These are phyloP conservation scores for Heliconius eleuchia DNA, from an alignment of 1,140 invertebrate genomes.

Conservation along the genomic window DNA sequence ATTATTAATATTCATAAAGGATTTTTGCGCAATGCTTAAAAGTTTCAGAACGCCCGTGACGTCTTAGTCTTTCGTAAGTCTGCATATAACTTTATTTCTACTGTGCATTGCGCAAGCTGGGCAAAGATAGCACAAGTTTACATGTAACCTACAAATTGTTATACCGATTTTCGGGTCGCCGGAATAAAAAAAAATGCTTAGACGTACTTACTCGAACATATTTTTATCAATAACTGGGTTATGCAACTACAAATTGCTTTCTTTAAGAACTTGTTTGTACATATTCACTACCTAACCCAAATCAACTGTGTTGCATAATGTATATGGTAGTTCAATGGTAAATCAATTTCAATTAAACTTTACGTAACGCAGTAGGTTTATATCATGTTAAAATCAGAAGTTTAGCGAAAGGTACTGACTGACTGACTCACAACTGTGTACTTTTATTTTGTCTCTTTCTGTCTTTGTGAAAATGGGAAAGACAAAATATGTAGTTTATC, in stretches of 20 bases:
- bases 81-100: slow-evolving; percentile 61
- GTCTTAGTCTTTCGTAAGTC: slow-evolving; percentile 53
- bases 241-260: not conserved
- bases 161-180: not conserved
- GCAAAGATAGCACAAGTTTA: slow-evolving; percentile 35
- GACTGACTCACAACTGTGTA: slow-evolving; percentile 1
- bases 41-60: slow-evolving; percentile 53
- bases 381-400: slow-evolving; percentile 30
- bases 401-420: slow-evolving; percentile 30
- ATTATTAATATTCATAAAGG: slow-evolving; percentile 12
- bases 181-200: not conserved
- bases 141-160: slow-evolving; percentile 23
- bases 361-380: slow-evolving; percentile 35
- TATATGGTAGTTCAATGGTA: slow-evolving; percentile 3
- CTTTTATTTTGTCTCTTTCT: slow-evolving; percentile 31
- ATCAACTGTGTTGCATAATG: slow-evolving; percentile 13
- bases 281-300: not conserved
- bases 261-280: slow-evolving; percentile 1
- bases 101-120: slow-evolving; percentile 60
- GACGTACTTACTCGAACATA: not conserved
- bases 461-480: slow-evolving; percentile 36
- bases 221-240: not conserved
- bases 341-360: slow-evolving; percentile 41
- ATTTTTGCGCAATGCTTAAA: slow-evolving; percentile 65
- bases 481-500: slow-evolving; percentile 36